Conservation (phyloP, 1,140 invertebrate genomes). For the Batillaria attramentaria region DNA sequence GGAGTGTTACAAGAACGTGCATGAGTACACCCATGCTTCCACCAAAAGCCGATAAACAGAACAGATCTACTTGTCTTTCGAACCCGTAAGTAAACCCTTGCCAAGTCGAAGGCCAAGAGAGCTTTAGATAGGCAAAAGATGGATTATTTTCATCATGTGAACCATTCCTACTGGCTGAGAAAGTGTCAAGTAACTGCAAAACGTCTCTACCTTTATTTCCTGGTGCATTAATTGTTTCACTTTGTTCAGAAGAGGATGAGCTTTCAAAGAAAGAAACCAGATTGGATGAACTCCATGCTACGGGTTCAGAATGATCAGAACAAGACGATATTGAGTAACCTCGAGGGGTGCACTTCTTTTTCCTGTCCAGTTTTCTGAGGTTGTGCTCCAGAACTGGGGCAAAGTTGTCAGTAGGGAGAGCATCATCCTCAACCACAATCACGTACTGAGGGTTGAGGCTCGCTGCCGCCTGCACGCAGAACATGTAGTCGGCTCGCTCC, state of each 20-base stretch:
- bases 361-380: neutral
- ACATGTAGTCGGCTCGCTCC: constrained; percentile 47
- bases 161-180: neutral
- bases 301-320: constrained; percentile 4
- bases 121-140: constrained; percentile 43
- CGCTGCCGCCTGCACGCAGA: constrained; percentile 43
- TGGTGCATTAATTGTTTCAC: neutral
- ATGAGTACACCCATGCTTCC: too few relatives aligned
- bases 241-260: neutral
- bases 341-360: too few relatives aligned
- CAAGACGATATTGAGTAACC: neutral
- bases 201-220: neutral
- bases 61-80: too few relatives aligned
- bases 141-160: neutral
- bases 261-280: neutral
- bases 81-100: constrained; percentile 48
- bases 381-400: constrained; percentile 38
- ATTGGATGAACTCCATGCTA: constrained; percentile 6
- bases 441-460: constrained; percentile 36
- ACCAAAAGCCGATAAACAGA: too few relatives aligned
- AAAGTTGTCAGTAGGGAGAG: constrained; percentile 36
- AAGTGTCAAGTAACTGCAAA: neutral
- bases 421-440: constrained; percentile 53
- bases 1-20: too few relatives aligned
- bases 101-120: constrained; percentile 46